Evolutionary conservation across 2,888 invertebrate species (phyloP), one percentile per base, ranked within the genome.

Genomic region (Dicyrtomina minuta): DNA sequence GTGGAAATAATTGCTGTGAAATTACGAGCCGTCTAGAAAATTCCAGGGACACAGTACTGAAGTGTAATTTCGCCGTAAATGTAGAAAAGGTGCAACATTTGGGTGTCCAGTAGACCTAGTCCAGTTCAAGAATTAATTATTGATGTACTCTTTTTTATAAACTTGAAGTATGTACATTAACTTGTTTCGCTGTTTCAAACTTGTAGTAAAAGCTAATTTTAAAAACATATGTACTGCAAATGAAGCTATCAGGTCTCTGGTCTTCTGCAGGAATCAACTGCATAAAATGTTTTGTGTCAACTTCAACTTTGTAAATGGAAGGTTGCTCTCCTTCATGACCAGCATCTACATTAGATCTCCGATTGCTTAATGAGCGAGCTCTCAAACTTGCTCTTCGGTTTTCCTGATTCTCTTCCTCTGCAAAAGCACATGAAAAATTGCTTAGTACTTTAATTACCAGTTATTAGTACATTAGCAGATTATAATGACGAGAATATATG

Each of bases 31-130:
- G n/a, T 22, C 17, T 41, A 59, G 13, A 20, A 33, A n/a, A 66
- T 55, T 39, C 55, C 71, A 1, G 75, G 75, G 55, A 75, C 43
- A 53, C 66, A 69, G 44, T 73, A 75, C 27, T 75, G 75, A 5
- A 75, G 62, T 17, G 65, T 70, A n/a, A 72, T 70, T 3, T 76
- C 75, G 1, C 75, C 74, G 41, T 66, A 72, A 10, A 72, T 43
- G 62, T 70, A 71, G 46, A 71, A 69, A 22, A 74, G 64, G 60
- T 76, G 75, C 15, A 73, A 66, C 59, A 70, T 59, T 17, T 68
- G 56, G 2, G 49, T 44, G 20, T 72, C 66, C 27, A 70, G 41
- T 2, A 76, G 22, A 59, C 75, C 75, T 75, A 44, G 8, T 39
- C n/a, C n/a, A n/a, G n/a, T n/a, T n/a, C n/a, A n/a, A n/a, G n/a